Base-by-base conservation (phyloP, 1,140 invertebrate species). In the Anoplolepis gracilipes region DNA sequence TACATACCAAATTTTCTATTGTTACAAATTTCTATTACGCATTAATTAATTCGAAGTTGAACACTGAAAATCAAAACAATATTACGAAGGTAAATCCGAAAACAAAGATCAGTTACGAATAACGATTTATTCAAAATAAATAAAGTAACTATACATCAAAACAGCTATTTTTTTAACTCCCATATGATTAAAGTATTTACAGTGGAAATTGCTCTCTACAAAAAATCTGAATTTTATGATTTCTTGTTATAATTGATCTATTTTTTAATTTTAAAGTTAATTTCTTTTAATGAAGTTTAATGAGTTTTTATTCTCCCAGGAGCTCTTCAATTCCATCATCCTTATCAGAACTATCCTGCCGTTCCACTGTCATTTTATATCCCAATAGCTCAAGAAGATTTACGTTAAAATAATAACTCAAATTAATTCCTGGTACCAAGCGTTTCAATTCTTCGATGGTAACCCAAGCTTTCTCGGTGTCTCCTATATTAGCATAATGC, bases 261-360 rank as follows among this genome's bases (percentile, higher is more conserved):
- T n/a, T 46, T 46, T 42, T 10, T 42, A 42, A 42, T 13, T 42
- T 42, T 2, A 36, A 61, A 49, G 11, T 73, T 1, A 3, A 36
- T 36, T 70, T 25, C n/a, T n/a, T n/a, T n/a, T n/a, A n/a, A n/a
- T n/a, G n/a, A n/a, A n/a, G n/a, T 55, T 49, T 49, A 70, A 49
- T 46, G 8, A 36, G 59, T 1, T 0, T 55, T 77, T 87, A 94
- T 84, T 95, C 94, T 33, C 94, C 94, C 57, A 95, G 77, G 7
- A 95, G 87, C 85, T 95, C 94, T 65, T 95, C 94, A 28, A 95
- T 95, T 53, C 91, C 93, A 78, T 95, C 93, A 36, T 95, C 94
- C 30, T 91, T 93, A 11, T 95, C 94, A 0, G 93, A 92, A 30
- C 92, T 93, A n/a, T 92, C 89, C 30, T 94, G 89, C 5, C 89